Evolutionary conservation across 2,888 invertebrate genomes (phyloP), one percentile per base, ranked within the genome.

Genomic region (Eupithecia insigniata): DNA sequence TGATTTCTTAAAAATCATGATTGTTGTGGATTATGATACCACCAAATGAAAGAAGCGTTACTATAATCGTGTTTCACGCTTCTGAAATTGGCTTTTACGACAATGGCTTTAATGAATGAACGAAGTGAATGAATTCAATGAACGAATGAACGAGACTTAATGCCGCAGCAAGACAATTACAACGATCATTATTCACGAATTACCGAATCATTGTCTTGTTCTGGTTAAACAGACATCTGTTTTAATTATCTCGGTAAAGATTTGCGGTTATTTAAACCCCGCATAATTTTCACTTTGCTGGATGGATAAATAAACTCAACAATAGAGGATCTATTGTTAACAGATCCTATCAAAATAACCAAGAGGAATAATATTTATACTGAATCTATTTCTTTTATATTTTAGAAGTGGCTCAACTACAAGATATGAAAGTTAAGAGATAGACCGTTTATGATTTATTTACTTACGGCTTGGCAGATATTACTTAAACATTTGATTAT

Each of bases 141-240:
- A 70, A 32, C 30, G 60, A 67, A 55, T 62, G 67, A 67, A 71
- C 67, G 55, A 73, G 55, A 65, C 65, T 71, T 74, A 74, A 70
- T 68, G 70, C 73, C 67, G 51, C 71, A 84, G 55, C 55, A 26
- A 84, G 85, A 88, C 88, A 88, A 87, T 88, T 85, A 87, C 85
- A 85, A 84, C 82, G 83, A 83, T 83, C 83, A 87, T 90, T 88
- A 87, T 86, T 84, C 83, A 79, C 79, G 82, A 89, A 90, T 90
- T 89, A 88, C 85, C 80, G 79, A 84, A 86, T 84, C 85, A 85
- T 84, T 82, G 82, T 85, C 87, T 84, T 74, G 76, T 75, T 78
- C 69, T 76, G 73, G 72, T 73, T 79, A 76, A 79, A 75, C 67
- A 78, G 72, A 43, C 76, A 74, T 71, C 70, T 72, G 76, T 75